These are phyloP conservation scores for Trachymyrmex septentrionalis DNA, from an alignment of 1,140 invertebrate species.

Conservation along the genomic window DNA sequence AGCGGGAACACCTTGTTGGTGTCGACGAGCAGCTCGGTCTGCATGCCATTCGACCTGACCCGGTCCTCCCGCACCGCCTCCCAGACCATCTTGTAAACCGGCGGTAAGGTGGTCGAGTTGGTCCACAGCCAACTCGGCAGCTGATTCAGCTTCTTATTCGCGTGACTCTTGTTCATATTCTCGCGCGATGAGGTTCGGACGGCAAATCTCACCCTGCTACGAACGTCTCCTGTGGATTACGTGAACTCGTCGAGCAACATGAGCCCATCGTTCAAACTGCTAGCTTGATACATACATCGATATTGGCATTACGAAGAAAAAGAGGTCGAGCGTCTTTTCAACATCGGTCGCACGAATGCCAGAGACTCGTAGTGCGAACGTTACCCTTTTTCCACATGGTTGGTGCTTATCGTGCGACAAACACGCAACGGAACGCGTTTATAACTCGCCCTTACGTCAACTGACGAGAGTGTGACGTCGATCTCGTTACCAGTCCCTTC, in stretches of 20 bases:
- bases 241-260: slow-evolving; percentile 65
- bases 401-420: neutral
- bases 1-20: slow-evolving; percentile 89
- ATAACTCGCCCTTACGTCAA: neutral
- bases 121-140: slow-evolving; percentile 86
- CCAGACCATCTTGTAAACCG: slow-evolving; percentile 86
- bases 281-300: slow-evolving; percentile 67
- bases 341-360: neutral
- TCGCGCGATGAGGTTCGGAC: neutral
- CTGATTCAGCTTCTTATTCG: slow-evolving; percentile 81
- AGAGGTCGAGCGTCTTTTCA: neutral
- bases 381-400: neutral
- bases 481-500: neutral
- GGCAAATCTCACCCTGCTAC: slow-evolving; percentile 48
- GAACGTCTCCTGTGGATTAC: slow-evolving; percentile 45
- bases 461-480: slow-evolving; percentile 5
- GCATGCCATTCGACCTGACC: slow-evolving; percentile 71
- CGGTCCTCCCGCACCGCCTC: slow-evolving; percentile 84
- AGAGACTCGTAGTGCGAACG: neutral
- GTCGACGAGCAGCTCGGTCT: slow-evolving; percentile 85
- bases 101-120: slow-evolving; percentile 85
- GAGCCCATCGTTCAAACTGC: slow-evolving; percentile 57
- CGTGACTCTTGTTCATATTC: slow-evolving; percentile 78
- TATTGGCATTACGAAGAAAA: slow-evolving; percentile 29
- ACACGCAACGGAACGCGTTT: neutral